Evolutionary conservation across 2,888 invertebrate genomes (phyloP).

Genomic region (Pasiphila rectangulata): DNA sequence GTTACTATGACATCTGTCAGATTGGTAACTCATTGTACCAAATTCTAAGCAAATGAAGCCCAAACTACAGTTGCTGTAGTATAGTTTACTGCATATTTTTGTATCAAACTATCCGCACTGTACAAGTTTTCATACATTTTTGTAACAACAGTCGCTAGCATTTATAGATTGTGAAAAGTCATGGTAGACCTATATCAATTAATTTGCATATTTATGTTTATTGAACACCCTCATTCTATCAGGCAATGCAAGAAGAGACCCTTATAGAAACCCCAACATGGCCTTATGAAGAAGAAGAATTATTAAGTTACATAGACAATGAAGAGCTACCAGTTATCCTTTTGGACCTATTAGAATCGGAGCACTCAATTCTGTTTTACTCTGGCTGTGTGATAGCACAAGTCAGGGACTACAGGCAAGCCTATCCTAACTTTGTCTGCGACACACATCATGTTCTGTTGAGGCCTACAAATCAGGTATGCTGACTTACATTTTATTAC

Average conservation of each 20-base stretch:
- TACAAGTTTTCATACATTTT: no score
- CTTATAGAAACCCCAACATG: slow-evolving; percentile 88
- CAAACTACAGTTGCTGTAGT: no score
- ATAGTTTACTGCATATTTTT: no score
- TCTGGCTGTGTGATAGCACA: slow-evolving; percentile 95
- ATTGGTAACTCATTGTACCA: no score
- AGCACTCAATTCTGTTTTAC: slow-evolving; percentile 92
- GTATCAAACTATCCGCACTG: no score
- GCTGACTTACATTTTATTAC: slow-evolving; percentile 52
- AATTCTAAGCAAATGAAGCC: no score
- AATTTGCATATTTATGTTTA: no score
- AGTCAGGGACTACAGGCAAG: slow-evolving; percentile 92
- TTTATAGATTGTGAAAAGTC: no score
- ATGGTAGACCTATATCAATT: no score
- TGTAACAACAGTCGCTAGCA: no score
- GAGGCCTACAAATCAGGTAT: slow-evolving; percentile 93
- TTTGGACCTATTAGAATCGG: slow-evolving; percentile 90
- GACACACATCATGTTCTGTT: slow-evolving; percentile 93
- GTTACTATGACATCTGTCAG: no score
- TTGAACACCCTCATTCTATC: no score
- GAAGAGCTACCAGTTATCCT: slow-evolving; percentile 94
- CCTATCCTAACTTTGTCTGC: slow-evolving; percentile 87
- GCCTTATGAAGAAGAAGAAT: slow-evolving; percentile 94
- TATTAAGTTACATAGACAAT: slow-evolving; percentile 93
- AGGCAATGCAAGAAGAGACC: slow-evolving; percentile 78